Evolutionary conservation across 2,888 invertebrate genomes (phyloP).

Genomic region (Portevinia maculata): DNA sequence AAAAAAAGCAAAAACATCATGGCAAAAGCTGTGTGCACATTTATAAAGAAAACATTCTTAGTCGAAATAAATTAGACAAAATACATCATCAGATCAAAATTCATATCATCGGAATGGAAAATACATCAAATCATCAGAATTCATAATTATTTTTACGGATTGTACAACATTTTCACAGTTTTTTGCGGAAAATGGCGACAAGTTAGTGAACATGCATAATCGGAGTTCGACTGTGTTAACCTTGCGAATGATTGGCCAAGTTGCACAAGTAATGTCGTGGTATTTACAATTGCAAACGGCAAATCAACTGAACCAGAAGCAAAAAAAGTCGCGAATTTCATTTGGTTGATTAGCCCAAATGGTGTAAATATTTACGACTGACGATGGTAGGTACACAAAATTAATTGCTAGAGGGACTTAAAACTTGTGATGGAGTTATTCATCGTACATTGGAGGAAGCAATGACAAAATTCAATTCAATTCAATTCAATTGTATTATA

Average conservation of each 20-base stretch:
- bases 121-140: no score
- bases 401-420: conserved; percentile 16
- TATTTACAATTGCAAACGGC: conserved; percentile 20
- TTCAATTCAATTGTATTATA: no score
- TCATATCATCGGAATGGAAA: no score
- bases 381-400: conserved; percentile 34
- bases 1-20: no score
- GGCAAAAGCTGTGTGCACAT: no score
- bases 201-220: no score
- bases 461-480: conserved; percentile 31
- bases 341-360: conserved; percentile 47
- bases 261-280: conserved; percentile 20
- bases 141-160: no score
- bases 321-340: conserved; percentile 22
- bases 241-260: conserved; percentile 34
- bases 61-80: no score
- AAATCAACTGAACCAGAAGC: not conserved
- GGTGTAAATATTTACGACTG: conserved; percentile 46
- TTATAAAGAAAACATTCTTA: no score
- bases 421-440: not conserved
- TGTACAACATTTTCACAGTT: no score
- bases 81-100: no score
- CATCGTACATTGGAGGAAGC: conserved; percentile 33
- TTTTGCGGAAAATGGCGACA: no score
- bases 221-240: conserved; percentile 16